Base-by-base conservation (phyloP, 1,140 invertebrate species). In the Megalonaias nervosa region DNA sequence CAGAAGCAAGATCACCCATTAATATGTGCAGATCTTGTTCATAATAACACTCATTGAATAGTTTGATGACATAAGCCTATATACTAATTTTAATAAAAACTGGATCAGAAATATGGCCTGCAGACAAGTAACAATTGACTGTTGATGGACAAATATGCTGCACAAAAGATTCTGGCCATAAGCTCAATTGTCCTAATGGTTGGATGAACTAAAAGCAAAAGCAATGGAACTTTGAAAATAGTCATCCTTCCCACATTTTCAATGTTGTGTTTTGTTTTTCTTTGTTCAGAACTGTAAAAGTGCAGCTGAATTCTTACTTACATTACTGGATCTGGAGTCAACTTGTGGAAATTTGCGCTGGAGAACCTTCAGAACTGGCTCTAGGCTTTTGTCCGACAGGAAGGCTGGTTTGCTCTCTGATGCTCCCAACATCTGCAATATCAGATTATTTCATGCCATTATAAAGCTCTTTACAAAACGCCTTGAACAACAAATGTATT, bases 331-430 rank as follows among this genome's bases (percentile, higher is more conserved):
- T 92, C 99, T 99, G 4, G 95, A 93, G 91, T 99, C 98, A 77
- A 99, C 95, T 82, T 96, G 97, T 14, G 98, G 99, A 91, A 99
- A 99, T 88, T 96, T 94, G 87, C 97, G 94, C 0, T 98, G 94
- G 85, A 99, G 97, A 71, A 95, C 95, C 89, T 98, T 98, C 58
- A 99, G 97, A 12, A 96, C 96, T 15, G 97, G 96, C 87, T 99
- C 98, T 68, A 99, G 92, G 15, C 94, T 95, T 92, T 99, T 99
- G 88, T 99, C 90, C 64, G 85, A 85, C 0, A 99, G 90, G 90
- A 99, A 99, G 9, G 95, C 94, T 56, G 99, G 98, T 90, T 99
- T 99, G 0, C 97, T 98, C 92, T 99, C 99, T 2, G 97, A 94
- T 93, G 99, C 98, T 12, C 97, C 97, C 89, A 98, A 98, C 69